These are phyloP conservation scores for Polypterus bichir DNA, from an alignment of 2,113 vertebrate genomes.

Conservation along the genomic window DNA sequence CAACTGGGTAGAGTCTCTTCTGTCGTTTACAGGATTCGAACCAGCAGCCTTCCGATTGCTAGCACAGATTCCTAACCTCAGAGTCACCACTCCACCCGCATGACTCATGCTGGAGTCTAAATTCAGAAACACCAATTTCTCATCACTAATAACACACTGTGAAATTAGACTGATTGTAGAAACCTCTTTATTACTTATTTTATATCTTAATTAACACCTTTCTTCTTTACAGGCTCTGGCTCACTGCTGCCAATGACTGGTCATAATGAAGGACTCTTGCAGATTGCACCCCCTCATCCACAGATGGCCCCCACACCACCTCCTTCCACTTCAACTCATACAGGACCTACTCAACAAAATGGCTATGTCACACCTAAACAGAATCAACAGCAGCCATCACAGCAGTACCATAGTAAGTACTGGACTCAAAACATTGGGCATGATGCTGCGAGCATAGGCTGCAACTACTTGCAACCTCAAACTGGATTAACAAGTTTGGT, in stretches of 20 bases:
- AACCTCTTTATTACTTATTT: no score
- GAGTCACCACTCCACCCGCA: no score
- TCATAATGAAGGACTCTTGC: constrained; percentile 36
- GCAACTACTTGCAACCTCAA: no score
- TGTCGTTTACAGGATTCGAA: no score
- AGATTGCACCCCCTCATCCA: constrained; percentile 26
- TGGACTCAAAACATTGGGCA: no score
- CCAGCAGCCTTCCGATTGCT: no score
- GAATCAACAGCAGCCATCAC: constrained; percentile 11
- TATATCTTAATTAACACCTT: neutral
- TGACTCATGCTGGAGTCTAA: neutral
- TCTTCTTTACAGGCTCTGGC: constrained; percentile 27
- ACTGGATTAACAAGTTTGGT: no score
- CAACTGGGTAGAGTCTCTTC: no score
- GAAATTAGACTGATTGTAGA: neutral
- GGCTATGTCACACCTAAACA: constrained; percentile 34
- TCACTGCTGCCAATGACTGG: constrained; percentile 39
- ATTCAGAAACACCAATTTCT: no score
- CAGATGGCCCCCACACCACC: constrained; percentile 9
- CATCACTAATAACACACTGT: neutral
- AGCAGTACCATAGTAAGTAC: constrained; percentile 46
- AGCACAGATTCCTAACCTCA: no score
- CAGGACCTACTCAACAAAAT: constrained; percentile 29
- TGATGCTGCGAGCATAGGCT: no score
- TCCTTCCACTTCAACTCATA: constrained; percentile 29